Conservation (phyloP, 2,888 invertebrate species). For the Macaria liturata region DNA sequence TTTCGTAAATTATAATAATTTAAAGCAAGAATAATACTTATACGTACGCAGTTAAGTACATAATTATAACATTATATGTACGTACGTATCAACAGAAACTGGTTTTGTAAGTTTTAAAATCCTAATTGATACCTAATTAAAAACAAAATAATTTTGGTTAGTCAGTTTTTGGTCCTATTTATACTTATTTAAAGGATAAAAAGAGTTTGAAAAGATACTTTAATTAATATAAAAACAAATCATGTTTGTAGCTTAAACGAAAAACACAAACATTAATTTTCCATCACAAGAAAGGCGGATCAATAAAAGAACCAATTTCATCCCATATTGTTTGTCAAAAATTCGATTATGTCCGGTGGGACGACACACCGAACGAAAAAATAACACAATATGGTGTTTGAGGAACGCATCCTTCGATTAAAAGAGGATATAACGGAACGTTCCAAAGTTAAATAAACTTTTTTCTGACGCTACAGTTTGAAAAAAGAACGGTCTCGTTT, state of each 20-base stretch:
- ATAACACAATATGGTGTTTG: constrained; percentile 38
- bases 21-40: neutral
- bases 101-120: too few relatives aligned
- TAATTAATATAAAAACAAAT: too few relatives aligned
- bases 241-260: constrained; percentile 7
- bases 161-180: too few relatives aligned
- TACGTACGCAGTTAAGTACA: too few relatives aligned
- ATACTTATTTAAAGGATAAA: too few relatives aligned
- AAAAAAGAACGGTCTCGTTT: constrained; percentile 65
- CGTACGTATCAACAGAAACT: too few relatives aligned
- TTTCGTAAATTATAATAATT: constrained; percentile 9
- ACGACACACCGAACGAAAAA: constrained; percentile 57
- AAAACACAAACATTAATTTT: constrained; percentile 57
- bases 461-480: constrained; percentile 60
- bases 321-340: constrained; percentile 76
- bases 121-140: too few relatives aligned
- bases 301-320: constrained; percentile 77
- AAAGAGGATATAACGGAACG: constrained; percentile 68
- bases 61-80: too few relatives aligned
- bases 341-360: constrained; percentile 74
- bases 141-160: too few relatives aligned
- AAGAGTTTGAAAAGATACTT: too few relatives aligned
- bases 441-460: constrained; percentile 65
- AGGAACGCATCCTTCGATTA: constrained; percentile 63
- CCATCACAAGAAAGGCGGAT: constrained; percentile 57